Evolutionary conservation across 1,140 invertebrate genomes (phyloP).

Genomic region (Aphelenchoides fujianensis): DNA sequence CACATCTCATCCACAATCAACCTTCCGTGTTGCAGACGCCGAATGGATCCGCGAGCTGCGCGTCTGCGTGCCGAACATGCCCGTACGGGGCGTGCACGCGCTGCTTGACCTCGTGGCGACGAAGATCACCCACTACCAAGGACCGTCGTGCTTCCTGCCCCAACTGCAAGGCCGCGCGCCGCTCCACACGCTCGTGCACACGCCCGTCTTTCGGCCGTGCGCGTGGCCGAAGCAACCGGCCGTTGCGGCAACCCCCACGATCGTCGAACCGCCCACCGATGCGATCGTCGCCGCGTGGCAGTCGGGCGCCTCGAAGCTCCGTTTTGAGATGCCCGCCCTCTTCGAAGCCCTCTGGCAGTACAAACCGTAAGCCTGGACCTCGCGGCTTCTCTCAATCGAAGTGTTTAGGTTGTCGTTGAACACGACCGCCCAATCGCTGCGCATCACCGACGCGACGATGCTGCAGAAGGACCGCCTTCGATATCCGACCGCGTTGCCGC

Average conservation of each 20-base stretch:
- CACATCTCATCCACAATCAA: too few relatives aligned
- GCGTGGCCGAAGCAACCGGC: not conserved
- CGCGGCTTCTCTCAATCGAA: not conserved
- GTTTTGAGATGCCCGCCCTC: not conserved
- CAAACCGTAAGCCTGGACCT: not conserved
- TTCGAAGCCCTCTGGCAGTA: not conserved
- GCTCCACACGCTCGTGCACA: not conserved
- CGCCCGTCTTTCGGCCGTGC: not conserved
- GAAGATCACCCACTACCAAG: not conserved
- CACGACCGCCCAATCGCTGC: not conserved
- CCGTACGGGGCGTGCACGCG: not conserved
- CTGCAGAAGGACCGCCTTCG: not conserved
- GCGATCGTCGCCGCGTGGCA: not conserved
- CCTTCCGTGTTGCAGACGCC: not conserved
- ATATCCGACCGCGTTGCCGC: not conserved
- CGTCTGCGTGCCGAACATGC: not conserved
- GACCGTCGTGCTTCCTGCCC: not conserved
- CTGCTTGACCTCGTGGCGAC: not conserved
- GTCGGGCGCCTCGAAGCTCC: not conserved
- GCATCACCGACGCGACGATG: not conserved
- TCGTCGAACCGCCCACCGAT: not conserved
- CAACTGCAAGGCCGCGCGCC: not conserved
- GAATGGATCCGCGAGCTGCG: not conserved
- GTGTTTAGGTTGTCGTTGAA: not conserved
- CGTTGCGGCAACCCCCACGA: too few relatives aligned